Evolutionary conservation across 2,888 invertebrate species (phyloP).

Genomic region (Alcis repandata): DNA sequence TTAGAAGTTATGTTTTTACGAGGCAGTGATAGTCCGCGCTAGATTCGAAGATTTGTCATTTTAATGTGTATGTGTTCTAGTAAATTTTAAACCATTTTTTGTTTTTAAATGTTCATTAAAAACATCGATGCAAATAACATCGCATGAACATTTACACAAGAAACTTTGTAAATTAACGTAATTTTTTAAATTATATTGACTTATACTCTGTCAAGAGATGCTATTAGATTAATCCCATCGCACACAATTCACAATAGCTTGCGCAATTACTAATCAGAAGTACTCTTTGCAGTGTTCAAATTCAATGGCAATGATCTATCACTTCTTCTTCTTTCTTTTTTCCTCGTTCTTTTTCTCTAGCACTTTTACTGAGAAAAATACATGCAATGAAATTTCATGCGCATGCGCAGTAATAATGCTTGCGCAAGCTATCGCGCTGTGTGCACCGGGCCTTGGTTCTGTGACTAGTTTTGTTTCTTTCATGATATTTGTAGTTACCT

Average conservation of each 20-base stretch:
- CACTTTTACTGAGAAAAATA: no score
- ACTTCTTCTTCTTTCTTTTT: no score
- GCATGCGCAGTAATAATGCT: neutral
- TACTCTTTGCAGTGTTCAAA: no score
- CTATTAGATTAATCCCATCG: neutral
- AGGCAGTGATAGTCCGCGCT: neutral
- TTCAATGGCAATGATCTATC: no score
- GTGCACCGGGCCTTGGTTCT: neutral
- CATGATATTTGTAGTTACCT: constrained; percentile 24
- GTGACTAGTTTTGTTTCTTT: constrained; percentile 16
- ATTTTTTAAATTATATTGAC: neutral
- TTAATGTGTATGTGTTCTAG: neutral
- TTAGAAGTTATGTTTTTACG: neutral
- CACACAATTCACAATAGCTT: neutral
- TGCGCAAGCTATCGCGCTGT: neutral
- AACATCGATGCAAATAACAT: no score
- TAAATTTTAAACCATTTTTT: no score
- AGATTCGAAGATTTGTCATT: neutral
- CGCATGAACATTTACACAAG: neutral
- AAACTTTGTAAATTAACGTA: neutral
- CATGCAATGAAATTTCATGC: no score
- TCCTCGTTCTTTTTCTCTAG: no score
- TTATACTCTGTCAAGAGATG: neutral
- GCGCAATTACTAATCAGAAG: neutral
- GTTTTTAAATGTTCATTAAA: neutral